Evolutionary conservation across 1,140 invertebrate species (phyloP), one percentile per base, ranked within the genome.

Genomic region (Meloidogyne hapla): DNA sequence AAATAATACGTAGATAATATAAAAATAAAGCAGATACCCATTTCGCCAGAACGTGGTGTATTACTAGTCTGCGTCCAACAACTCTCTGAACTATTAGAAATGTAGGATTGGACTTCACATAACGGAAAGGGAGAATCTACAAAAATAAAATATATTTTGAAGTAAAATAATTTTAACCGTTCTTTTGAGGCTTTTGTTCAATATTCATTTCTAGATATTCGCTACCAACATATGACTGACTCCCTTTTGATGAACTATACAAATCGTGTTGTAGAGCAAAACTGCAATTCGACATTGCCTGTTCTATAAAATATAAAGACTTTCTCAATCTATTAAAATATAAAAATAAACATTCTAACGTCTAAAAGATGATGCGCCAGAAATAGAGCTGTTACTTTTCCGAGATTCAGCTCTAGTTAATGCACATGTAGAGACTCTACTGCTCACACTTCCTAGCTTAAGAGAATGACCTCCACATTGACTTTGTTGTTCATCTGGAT

Each of bases 181-280:
- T 64, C 13, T 75, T 45, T 13, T n/a, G 45, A 75, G 64, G 45
- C 18, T 33, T 48, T 40, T 66, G 26, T 26, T 73, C 26, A 63
- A 63, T 38, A 13, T 76, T 78, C 78, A 79, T 79, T 65, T 79
- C 64, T 10, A 80, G 15, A 38, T 79, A 79, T 18, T 79, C 78
- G 8, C 28, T n/a, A 23, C 9, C 38, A 26, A 40, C 45, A 45
- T 21, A 28, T 12, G 23, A 63, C 15, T 73, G 28, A n/a, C 56
- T 15, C 2, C 56, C 23, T 73, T 61, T 73, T 73, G 71, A 23
- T 26, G 26, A 61, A 13, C 21, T 56, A 21, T 56, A 56, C 48
- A 56, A 56, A 56, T 56, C 48, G 6, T 56, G 18, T 1, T 56
- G 48, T n/a, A 56, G n/a, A 4, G n/a, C 65, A 67, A 67, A 33